Percentiles rank a stretch among this genome's conserved stretches.
Conservation (phyloP, 2,888 invertebrate species). For the Drosophila pseudotalamancana region DNA sequence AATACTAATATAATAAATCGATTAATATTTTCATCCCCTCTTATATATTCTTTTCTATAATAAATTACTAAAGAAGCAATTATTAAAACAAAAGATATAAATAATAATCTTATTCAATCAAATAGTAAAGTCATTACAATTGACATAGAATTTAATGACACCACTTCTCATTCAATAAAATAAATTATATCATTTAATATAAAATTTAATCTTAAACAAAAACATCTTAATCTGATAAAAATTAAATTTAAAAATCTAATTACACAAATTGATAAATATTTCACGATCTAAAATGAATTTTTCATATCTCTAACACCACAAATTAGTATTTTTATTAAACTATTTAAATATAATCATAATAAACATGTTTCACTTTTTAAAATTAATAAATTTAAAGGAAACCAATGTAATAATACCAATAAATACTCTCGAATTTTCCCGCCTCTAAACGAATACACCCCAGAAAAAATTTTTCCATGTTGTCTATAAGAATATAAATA, state of each 20-base stretch:
- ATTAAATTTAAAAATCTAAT: slow-evolving; percentile 85
- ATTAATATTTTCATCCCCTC: slow-evolving; percentile 84
- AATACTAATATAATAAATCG: slow-evolving; percentile 85
- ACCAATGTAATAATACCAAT: slow-evolving; percentile 87
- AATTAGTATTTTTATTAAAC: slow-evolving; percentile 89
- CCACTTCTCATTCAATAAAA: slow-evolving; percentile 86
- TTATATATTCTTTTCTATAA: slow-evolving; percentile 88
- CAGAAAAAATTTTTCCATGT: slow-evolving; percentile 86
- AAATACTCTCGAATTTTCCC: slow-evolving; percentile 86
- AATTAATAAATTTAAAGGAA: slow-evolving; percentile 87
- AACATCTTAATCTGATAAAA: slow-evolving; percentile 83
- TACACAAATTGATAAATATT: slow-evolving; percentile 85
- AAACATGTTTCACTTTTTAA: slow-evolving; percentile 85
- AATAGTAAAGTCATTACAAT: slow-evolving; percentile 86
- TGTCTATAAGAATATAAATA: slow-evolving; percentile 84
- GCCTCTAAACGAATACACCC: slow-evolving; percentile 85
- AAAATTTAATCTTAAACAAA: slow-evolving; percentile 84
- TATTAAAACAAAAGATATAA: slow-evolving; percentile 87
- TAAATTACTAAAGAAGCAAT: slow-evolving; percentile 88
- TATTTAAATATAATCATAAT: slow-evolving; percentile 87
- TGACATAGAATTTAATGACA: slow-evolving; percentile 78
- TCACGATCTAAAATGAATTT: slow-evolving; percentile 85
- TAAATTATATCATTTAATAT: slow-evolving; percentile 84
- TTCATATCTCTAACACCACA: slow-evolving; percentile 87
- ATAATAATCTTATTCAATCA: slow-evolving; percentile 88